phyloP scores from a whole-genome alignment of 2,888 invertebrate genomes.

The Epinotia nisella region DNA sequence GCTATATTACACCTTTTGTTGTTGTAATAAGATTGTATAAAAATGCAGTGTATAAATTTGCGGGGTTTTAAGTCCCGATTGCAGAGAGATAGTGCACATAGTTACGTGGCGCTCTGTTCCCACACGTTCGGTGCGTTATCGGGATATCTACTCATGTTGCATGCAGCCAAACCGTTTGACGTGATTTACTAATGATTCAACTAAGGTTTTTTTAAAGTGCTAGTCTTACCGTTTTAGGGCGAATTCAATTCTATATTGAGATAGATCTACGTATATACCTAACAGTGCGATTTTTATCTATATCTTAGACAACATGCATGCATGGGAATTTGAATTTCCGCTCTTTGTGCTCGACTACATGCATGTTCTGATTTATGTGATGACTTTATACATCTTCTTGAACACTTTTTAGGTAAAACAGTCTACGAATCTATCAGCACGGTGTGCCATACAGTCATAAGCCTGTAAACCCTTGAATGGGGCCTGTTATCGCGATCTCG shows the following conservation, averaged over 20 bases:
- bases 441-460: conserved; percentile 3
- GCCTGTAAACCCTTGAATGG: conserved; percentile 44
- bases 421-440: neutral
- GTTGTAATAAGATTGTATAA: conserved; percentile 5
- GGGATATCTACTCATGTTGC: conserved; percentile 53
- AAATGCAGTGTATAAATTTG: neutral
- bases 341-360: too few relatives aligned
- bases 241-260: neutral
- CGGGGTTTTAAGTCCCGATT: conserved; percentile 57
- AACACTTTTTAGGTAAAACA: neutral
- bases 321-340: too few relatives aligned
- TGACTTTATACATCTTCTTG: neutral
- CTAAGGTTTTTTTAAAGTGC: conserved; percentile 36
- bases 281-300: too few relatives aligned
- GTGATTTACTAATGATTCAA: conserved; percentile 51
- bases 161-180: conserved; percentile 53
- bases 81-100: conserved; percentile 61
- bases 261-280: neutral
- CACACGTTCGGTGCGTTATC: conserved; percentile 61
- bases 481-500: conserved; percentile 60
- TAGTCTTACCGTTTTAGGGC: neutral
- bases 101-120: conserved; percentile 59
- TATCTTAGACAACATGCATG: too few relatives aligned
- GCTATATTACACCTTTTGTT: conserved; percentile 10
- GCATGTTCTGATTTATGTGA: neutral